Conservation (phyloP, 2,888 invertebrate species). For the Clunio marinus region DNA sequence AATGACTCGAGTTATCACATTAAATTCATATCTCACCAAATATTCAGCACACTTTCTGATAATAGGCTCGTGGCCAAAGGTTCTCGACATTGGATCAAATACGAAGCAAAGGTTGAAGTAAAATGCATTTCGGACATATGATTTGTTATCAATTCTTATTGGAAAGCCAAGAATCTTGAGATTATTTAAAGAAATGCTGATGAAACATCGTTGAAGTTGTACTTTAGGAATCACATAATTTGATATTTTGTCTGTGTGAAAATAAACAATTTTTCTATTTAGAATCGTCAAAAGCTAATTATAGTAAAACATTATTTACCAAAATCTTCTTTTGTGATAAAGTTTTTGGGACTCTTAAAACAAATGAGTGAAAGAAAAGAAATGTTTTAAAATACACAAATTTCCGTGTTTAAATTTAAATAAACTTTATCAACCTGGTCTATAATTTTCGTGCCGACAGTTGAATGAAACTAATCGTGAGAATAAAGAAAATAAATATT, state of each 20-base stretch:
- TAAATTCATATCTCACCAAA: too few species aligned
- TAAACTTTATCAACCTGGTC: too few species aligned
- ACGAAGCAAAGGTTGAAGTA: conserved; percentile 83
- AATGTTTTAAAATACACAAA: too few species aligned
- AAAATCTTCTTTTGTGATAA: conserved; percentile 22
- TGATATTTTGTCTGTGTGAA: background rate
- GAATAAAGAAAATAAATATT: background rate
- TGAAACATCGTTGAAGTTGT: conserved; percentile 69
- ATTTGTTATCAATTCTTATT: conserved; percentile 69
- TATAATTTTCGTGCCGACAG: conserved; percentile 24
- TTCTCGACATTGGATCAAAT: conserved; percentile 70
- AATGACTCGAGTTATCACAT: too few species aligned
- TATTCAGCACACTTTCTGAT: conserved; percentile 78
- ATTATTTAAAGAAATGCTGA: conserved; percentile 72
- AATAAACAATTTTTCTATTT: background rate
- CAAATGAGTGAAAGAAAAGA: too few species aligned
- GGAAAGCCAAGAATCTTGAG: conserved; percentile 77
- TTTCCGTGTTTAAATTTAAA: too few species aligned
- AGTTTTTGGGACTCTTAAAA: conserved; percentile 25
- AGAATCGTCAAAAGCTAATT: too few species aligned
- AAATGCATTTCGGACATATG: conserved; percentile 74
- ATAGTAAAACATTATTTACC: conserved; percentile 7
- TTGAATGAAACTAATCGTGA: conserved; percentile 28
- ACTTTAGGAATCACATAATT: conserved; percentile 76
- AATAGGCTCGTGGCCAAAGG: conserved; percentile 73